Evolutionary conservation across 2,797 vertebrate genomes (phyloP).

Genomic region (Anabacerthia variegaticeps): DNA sequence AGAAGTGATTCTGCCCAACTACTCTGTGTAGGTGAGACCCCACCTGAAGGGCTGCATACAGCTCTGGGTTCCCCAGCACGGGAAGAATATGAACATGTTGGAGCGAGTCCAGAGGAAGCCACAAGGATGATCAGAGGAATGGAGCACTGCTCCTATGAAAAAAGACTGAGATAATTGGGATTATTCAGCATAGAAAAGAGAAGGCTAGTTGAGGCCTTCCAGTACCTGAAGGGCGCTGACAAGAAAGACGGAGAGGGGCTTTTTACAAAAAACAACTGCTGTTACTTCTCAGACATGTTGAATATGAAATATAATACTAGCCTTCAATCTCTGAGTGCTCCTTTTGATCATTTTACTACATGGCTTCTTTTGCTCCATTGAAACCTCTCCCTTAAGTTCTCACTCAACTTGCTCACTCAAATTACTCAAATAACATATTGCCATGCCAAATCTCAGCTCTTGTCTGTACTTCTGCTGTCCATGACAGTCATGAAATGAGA

Average conservation of each 20-base stretch:
- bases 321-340: not conserved
- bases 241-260: not conserved
- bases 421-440: constrained; percentile 27
- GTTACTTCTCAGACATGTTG: not conserved
- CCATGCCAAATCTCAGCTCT: not conserved
- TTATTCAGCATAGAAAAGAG: not conserved
- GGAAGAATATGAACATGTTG: not conserved
- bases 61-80: not conserved
- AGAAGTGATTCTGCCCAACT: not conserved
- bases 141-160: not conserved
- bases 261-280: not conserved
- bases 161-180: not conserved
- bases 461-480: not conserved
- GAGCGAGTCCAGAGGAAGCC: not conserved
- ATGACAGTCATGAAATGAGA: not conserved
- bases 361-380: not conserved
- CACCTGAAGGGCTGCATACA: not conserved
- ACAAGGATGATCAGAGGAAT: not conserved
- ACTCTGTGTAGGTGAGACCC: not conserved
- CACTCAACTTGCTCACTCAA: not conserved
- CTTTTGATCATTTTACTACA: constrained; percentile 18
- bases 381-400: not conserved
- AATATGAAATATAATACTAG: not conserved
- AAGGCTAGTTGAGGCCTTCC: not conserved
- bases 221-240: not conserved